Evolutionary conservation across 2,797 vertebrate species (phyloP).

Genomic region (Diglossa cyanea): DNA sequence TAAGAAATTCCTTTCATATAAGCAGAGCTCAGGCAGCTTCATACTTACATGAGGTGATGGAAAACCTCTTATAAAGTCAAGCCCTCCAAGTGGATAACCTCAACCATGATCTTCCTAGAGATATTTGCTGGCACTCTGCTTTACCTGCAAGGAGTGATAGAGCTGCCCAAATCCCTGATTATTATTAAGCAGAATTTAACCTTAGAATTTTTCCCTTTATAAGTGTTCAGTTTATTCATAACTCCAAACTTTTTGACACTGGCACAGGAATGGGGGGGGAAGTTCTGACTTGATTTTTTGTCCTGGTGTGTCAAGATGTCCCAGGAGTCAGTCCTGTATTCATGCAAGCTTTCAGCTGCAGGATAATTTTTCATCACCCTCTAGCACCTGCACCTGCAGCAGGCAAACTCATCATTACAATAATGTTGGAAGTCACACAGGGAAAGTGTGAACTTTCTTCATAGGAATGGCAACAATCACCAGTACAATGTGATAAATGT

Average conservation of each 20-base stretch:
- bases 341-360: not conserved
- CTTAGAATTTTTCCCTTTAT: not conserved
- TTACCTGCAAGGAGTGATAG: not conserved
- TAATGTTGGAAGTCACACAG: not conserved
- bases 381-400: not conserved
- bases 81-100: not conserved
- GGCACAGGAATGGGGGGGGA: rapidly evolving
- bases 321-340: not conserved
- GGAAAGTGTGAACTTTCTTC: not conserved
- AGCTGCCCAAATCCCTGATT: not conserved
- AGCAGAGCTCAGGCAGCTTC: not conserved
- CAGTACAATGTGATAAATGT: not conserved
- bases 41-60: not conserved
- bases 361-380: not conserved
- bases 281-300: not conserved
- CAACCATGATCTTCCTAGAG: not conserved
- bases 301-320: not conserved
- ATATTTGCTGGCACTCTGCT: not conserved
- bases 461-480: not conserved
- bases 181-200: not conserved
- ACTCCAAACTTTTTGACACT: not conserved
- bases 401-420: not conserved
- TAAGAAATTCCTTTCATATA: constrained; percentile 7
- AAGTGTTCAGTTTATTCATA: not conserved
- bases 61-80: constrained; percentile 57